A percentile compares a stretch with the other conserved stretches of the same genome.
Evolutionary conservation across 53 echinoderm and acorn worm species (phyloP).

Genomic region (Echinometra lucunter): DNA sequence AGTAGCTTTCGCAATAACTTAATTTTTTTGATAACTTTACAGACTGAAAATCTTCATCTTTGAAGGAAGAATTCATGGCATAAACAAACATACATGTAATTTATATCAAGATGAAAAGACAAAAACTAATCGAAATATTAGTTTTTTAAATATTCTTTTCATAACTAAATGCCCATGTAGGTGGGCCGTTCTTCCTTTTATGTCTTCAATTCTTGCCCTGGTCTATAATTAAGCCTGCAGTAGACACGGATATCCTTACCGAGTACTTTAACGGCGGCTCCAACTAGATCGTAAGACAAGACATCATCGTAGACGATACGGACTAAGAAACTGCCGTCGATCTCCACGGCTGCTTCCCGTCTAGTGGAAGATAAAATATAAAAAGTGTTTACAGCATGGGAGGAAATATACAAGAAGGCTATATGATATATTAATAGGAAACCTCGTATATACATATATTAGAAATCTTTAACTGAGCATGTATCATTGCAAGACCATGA

Average conservation of each 20-base stretch:
- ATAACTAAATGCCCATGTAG: too few relatives aligned
- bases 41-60: too few relatives aligned
- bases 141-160: too few relatives aligned
- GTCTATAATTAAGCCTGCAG: not conserved
- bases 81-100: too few relatives aligned
- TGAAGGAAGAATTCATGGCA: too few relatives aligned
- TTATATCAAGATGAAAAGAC: too few relatives aligned
- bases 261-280: slow-evolving; percentile 93
- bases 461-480: too few relatives aligned
- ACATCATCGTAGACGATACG: slow-evolving; percentile 94
- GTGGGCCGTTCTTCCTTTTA: too few relatives aligned
- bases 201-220: not conserved
- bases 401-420: not conserved
- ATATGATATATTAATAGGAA: not conserved
- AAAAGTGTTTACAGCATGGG: not conserved
- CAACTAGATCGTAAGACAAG: slow-evolving; percentile 91
- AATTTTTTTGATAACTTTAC: too few relatives aligned
- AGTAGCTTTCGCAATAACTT: too few relatives aligned
- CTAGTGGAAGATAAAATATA: slow-evolving; percentile 68
- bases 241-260: slow-evolving; percentile 69
- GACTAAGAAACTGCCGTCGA: slow-evolving; percentile 91
- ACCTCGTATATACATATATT: not conserved
- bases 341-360: slow-evolving; percentile 89
- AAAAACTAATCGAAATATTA: too few relatives aligned
- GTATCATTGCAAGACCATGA: too few relatives aligned